Evolutionary conservation across 2,888 invertebrate genomes (phyloP).

Genomic region (Drosophila algonquin): DNA sequence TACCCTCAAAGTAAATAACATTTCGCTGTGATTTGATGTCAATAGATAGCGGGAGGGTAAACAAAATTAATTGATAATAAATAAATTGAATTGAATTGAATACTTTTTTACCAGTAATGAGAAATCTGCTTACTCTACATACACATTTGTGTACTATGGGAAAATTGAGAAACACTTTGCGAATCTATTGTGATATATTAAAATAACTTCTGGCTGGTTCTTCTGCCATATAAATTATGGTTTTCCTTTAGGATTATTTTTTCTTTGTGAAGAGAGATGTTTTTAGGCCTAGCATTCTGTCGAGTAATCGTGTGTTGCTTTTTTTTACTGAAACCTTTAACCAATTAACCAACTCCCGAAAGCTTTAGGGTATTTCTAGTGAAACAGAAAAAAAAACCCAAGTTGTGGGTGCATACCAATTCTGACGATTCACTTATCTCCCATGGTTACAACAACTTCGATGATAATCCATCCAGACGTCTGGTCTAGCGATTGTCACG

Average conservation of each 20-base stretch:
- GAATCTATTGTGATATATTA: too few relatives aligned
- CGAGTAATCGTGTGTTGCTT: too few relatives aligned
- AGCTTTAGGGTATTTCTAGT: neutral
- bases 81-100: neutral
- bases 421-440: constrained; percentile 24
- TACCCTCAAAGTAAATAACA: constrained; percentile 17
- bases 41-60: neutral
- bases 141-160: too few relatives aligned
- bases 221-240: too few relatives aligned
- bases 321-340: neutral
- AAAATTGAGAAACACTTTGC: too few relatives aligned
- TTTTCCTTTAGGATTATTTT: too few relatives aligned
- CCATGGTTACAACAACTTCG: constrained; percentile 25
- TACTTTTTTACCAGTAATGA: neutral
- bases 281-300: too few relatives aligned
- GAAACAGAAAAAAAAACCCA: constrained; percentile 2
- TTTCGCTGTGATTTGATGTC: neutral
- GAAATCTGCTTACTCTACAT: too few relatives aligned
- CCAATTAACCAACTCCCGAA: neutral
- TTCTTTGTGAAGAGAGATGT: too few relatives aligned
- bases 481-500: constrained; percentile 39
- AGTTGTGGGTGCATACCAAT: constrained; percentile 8
- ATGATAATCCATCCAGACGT: constrained; percentile 52
- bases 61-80: constrained; percentile 1
- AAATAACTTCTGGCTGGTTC: too few relatives aligned